Evolutionary conservation across 2,797 vertebrate genomes (phyloP).

Genomic region (Eulemur rubriventer): DNA sequence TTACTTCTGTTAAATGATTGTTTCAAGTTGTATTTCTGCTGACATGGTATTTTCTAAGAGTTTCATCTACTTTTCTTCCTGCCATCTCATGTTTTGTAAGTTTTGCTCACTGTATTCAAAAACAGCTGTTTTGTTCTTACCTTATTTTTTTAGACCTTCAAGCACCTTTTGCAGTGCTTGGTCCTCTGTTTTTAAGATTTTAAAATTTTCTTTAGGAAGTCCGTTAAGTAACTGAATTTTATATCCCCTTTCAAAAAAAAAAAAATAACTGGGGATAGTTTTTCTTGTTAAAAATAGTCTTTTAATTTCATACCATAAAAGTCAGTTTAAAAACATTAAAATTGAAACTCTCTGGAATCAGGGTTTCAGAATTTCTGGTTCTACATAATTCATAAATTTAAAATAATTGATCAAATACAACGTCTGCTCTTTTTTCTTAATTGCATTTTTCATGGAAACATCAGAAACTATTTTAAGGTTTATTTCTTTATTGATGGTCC

Average conservation of each 20-base stretch:
- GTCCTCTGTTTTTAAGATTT: slow-evolving; percentile 18
- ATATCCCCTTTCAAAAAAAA: background rate
- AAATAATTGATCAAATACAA: slow-evolving; percentile 7
- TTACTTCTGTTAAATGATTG: background rate
- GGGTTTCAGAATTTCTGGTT: slow-evolving; percentile 44
- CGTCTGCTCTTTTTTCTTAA: background rate
- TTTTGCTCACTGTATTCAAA: slow-evolving; percentile 19
- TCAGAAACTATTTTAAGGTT: slow-evolving; percentile 42
- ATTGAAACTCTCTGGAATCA: slow-evolving; percentile 27
- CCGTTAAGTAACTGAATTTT: slow-evolving; percentile 56
- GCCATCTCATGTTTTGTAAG: background rate
- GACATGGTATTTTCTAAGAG: background rate
- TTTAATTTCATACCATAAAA: slow-evolving; percentile 43
- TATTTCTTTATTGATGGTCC: slow-evolving; percentile 41
- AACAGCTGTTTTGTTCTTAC: background rate
- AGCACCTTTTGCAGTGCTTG: background rate
- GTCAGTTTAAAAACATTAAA: slow-evolving; percentile 39
- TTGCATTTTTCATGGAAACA: slow-evolving; percentile 42
- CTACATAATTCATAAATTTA: slow-evolving; percentile 30
- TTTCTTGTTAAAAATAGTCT: slow-evolving; percentile 41
- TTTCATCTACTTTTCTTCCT: background rate
- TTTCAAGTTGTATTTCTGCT: slow-evolving; percentile 32
- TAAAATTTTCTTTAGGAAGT: slow-evolving; percentile 36
- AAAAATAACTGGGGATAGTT: background rate
- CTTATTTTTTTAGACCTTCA: slow-evolving; percentile 5